Conservation (phyloP, 2,888 invertebrate species). For the Dendrolimus pini region DNA sequence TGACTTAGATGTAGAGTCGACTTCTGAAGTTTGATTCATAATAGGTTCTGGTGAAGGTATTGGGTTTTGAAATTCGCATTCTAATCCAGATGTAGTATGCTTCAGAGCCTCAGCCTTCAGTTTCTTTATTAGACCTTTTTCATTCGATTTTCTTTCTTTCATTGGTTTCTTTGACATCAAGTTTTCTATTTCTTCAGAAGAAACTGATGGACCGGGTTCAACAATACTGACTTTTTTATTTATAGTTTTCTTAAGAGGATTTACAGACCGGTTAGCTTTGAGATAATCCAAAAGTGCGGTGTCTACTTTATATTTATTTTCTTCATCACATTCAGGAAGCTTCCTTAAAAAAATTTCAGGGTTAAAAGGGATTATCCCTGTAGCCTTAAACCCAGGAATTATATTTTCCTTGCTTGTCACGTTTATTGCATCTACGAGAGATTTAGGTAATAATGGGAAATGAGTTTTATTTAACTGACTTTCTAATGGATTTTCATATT, state of each 20-base stretch:
- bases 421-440: constrained; percentile 7
- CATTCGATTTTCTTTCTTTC: constrained; percentile 5
- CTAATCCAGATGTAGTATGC: constrained; percentile 7
- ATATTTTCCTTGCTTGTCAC: constrained; percentile 12
- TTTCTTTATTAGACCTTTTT: constrained; percentile 9
- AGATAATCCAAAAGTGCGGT: constrained; percentile 8
- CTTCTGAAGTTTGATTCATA: constrained; percentile 1
- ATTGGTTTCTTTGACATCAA: constrained; percentile 3
- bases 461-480: too few relatives aligned
- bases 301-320: constrained; percentile 9
- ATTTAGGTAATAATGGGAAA: constrained; percentile 3
- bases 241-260: constrained; percentile 5
- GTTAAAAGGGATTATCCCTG: constrained; percentile 13
- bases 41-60: constrained; percentile 7
- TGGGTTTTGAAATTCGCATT: constrained; percentile 7
- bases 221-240: constrained; percentile 10
- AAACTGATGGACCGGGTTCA: constrained; percentile 10
- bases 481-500: too few relatives aligned
- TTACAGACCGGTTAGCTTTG: constrained; percentile 4
- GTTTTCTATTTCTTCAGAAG: constrained; percentile 9
- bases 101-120: constrained; percentile 7
- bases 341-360: constrained; percentile 11
- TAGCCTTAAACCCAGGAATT: constrained; percentile 9
- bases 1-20: constrained; percentile 7
- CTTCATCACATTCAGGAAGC: constrained; percentile 10